phyloP scores from a whole-genome alignment of 2,888 invertebrate species.

The Brachyptera risi region DNA sequence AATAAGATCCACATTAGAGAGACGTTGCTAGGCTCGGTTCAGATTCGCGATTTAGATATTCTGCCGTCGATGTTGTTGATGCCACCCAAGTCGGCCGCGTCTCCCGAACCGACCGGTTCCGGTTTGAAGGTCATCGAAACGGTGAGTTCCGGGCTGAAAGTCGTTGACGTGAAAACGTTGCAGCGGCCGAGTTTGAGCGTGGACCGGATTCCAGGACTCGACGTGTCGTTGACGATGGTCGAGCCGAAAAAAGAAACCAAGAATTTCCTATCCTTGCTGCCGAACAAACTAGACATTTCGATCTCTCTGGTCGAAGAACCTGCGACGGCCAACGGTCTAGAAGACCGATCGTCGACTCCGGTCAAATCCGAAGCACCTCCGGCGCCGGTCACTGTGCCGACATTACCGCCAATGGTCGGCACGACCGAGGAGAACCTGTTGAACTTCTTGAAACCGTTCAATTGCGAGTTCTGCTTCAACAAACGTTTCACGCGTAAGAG shows the following conservation, averaged over 20 bases:
- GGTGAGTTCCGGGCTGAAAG: no score
- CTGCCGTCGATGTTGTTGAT: not conserved
- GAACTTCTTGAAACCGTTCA: constrained; percentile 33
- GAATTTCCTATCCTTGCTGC: not conserved
- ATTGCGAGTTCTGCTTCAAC: constrained; percentile 35
- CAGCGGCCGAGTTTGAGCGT: no score
- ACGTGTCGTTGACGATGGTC: not conserved
- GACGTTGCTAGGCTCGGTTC: constrained; percentile 16
- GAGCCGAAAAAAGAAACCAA: not conserved
- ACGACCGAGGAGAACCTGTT: constrained; percentile 9
- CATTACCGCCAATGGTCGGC: not conserved
- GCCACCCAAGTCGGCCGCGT: not conserved
- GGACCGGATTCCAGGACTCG: constrained; percentile 5
- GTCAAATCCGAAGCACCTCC: not conserved
- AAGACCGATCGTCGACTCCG: not conserved
- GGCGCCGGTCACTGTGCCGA: not conserved
- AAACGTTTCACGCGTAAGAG: constrained; percentile 35
- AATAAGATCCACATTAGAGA: constrained; percentile 32
- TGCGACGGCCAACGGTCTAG: not conserved
- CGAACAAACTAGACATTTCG: constrained; percentile 10
- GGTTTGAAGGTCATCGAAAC: no score
- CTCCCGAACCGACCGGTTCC: no score
- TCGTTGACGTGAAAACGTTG: no score
- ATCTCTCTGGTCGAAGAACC: not conserved
- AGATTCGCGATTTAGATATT: not conserved